These are phyloP conservation scores for Doryteuthis pealeii DNA, from an alignment of 1,140 invertebrate species.

Conservation along the genomic window DNA sequence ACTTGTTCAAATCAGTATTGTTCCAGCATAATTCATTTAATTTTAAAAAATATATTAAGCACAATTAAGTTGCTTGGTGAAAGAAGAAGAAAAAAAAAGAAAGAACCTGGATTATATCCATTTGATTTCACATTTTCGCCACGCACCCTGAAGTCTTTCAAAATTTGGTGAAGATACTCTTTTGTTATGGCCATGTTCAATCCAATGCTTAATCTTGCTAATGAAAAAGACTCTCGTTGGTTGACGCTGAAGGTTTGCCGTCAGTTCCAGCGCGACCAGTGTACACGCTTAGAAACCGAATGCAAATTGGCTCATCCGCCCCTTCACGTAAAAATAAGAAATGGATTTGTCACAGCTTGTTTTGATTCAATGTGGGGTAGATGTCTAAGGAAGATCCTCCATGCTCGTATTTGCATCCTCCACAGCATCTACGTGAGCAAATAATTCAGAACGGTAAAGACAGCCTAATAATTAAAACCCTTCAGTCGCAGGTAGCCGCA, in stretches of 20 bases:
- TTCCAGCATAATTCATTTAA: neutral
- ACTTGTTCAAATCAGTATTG: no score
- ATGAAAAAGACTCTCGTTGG: conserved; percentile 99
- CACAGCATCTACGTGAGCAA: conserved; percentile 99
- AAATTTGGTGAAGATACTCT: conserved; percentile 20
- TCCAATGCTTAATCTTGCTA: conserved; percentile 46
- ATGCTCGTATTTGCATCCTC: conserved; percentile 99
- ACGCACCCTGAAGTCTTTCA: conserved; percentile 35
- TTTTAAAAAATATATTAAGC: neutral
- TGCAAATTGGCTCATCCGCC: conserved; percentile 99
- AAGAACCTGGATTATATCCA: conserved; percentile 26
- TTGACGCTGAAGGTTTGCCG: conserved; percentile 99
- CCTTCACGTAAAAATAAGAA: conserved; percentile 98
- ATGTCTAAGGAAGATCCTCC: no score
- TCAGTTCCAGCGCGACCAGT: conserved; percentile 99
- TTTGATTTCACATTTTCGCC: neutral
- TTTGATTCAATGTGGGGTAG: conserved; percentile 99
- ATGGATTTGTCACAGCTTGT: conserved; percentile 98
- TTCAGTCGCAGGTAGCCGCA: conserved; percentile 52
- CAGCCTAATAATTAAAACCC: conserved; percentile 82
- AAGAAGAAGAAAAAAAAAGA: conserved; percentile 12
- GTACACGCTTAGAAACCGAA: conserved; percentile 95
- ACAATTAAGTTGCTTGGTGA: neutral
- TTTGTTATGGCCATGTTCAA: conserved; percentile 86
- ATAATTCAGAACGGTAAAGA: conserved; percentile 98